Conservation (phyloP, 2,888 invertebrate genomes). For the Drosophila tanythrix region DNA sequence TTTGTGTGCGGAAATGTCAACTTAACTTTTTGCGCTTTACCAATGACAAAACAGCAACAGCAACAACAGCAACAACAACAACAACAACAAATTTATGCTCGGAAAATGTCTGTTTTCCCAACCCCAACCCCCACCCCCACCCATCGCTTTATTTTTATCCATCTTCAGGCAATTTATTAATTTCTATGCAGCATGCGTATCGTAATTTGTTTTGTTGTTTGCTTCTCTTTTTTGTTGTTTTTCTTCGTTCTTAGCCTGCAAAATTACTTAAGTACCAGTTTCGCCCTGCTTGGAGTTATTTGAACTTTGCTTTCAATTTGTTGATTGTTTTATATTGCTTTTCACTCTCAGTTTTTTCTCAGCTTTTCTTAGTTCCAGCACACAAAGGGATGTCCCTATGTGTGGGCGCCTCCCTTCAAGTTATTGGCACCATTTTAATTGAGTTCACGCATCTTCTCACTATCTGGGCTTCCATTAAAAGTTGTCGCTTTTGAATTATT, state of each 20-base stretch:
- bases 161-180: constrained; percentile 68
- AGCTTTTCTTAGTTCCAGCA: constrained; percentile 5
- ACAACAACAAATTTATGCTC: constrained; percentile 38
- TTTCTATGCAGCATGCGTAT: constrained; percentile 77
- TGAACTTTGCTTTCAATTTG: constrained; percentile 71
- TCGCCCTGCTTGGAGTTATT: constrained; percentile 63
- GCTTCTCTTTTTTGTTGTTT: constrained; percentile 5
- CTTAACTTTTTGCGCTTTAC: constrained; percentile 65
- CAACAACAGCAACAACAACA: constrained; percentile 24
- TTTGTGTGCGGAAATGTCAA: constrained; percentile 71
- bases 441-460: neutral
- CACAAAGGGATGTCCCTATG: neutral
- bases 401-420: neutral
- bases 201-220: constrained; percentile 67
- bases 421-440: neutral
- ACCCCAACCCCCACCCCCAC: neutral
- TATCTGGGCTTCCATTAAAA: neutral
- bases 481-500: neutral
- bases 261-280: constrained; percentile 62
- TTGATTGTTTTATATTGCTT: constrained; percentile 66
- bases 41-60: constrained; percentile 51
- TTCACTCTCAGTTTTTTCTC: constrained; percentile 9
- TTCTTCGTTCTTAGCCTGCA: constrained; percentile 26
- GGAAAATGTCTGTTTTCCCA: constrained; percentile 39
- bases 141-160: neutral